Conservation (phyloP, 2,797 vertebrate genomes). For the Girardinus metallicus region DNA sequence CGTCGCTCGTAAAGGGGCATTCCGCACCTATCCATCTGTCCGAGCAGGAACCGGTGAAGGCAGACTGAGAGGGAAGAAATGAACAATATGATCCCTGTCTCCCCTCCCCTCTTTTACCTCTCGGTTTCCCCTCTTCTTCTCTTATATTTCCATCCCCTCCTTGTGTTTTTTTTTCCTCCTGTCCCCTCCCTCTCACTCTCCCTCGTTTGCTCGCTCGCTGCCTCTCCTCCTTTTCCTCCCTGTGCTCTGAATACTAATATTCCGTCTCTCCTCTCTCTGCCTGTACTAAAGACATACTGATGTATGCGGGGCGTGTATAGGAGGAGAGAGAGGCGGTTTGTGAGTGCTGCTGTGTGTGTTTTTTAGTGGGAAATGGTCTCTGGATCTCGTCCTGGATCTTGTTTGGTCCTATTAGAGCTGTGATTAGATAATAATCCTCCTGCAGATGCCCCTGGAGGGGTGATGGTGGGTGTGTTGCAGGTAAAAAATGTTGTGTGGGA, state of each 20-base stretch:
- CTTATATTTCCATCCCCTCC: conserved; percentile 66
- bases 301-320: conserved; percentile 73
- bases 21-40: conserved; percentile 62
- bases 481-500: conserved; percentile 33
- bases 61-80: conserved; percentile 76
- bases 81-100: conserved; percentile 65
- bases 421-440: conserved; percentile 61
- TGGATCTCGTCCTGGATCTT: conserved; percentile 43
- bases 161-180: conserved; percentile 59
- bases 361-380: conserved; percentile 33
- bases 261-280: conserved; percentile 70
- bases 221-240: conserved; percentile 55
- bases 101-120: conserved; percentile 68
- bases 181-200: conserved; percentile 64
- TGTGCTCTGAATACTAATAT: conserved; percentile 87
- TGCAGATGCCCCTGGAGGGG: conserved; percentile 32
- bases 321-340: conserved; percentile 37
- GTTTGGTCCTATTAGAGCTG: conserved; percentile 54
- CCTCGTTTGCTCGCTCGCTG: conserved; percentile 43
- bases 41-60: conserved; percentile 70
- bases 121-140: conserved; percentile 68
- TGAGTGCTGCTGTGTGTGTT: conserved; percentile 20
- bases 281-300: conserved; percentile 82
- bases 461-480: conserved; percentile 19
- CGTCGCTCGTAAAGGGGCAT: conserved; percentile 75